These are phyloP conservation scores for Holcopasites calliopsidis DNA, from an alignment of 1,140 invertebrate species.

Conservation along the genomic window DNA sequence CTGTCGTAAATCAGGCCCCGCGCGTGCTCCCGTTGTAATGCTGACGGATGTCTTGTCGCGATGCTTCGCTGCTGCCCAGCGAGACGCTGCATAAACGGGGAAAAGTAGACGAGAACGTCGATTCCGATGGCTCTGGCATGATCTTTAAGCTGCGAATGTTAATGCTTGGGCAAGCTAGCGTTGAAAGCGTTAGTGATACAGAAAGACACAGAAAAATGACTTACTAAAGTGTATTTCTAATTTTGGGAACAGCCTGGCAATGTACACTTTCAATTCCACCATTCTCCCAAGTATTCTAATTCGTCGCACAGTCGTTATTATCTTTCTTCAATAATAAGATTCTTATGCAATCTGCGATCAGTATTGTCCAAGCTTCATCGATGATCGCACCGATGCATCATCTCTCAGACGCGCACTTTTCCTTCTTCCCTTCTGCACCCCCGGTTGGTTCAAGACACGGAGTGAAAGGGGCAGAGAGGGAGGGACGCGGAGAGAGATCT, in stretches of 20 bases:
- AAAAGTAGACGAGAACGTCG: neutral
- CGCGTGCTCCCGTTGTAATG: constrained; percentile 6
- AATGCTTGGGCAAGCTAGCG: too few species aligned
- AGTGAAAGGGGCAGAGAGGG: constrained; percentile 4
- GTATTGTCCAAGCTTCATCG: too few species aligned
- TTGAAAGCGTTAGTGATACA: too few species aligned
- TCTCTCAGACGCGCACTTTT: constrained; percentile 47
- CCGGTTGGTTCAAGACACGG: constrained; percentile 6
- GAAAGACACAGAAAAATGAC: too few species aligned
- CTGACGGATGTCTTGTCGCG: constrained; percentile 13
- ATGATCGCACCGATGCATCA: constrained; percentile 60
- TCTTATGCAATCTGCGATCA: too few species aligned
- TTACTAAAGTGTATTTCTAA: too few species aligned
- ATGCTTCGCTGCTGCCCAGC: neutral
- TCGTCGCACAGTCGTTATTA: neutral
- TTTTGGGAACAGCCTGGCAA: too few species aligned
- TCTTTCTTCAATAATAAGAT: too few species aligned
- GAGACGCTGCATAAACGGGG: neutral
- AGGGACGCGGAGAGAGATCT: constrained; percentile 58
- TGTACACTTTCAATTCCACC: too few species aligned
- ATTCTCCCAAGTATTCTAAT: too few species aligned
- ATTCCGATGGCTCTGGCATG: too few species aligned
- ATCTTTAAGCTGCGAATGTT: too few species aligned
- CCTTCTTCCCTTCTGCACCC: neutral
- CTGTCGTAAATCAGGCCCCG: constrained; percentile 40